Evolutionary conservation across 2,888 invertebrate species (phyloP).

Genomic region (Lissonota sp.): DNA sequence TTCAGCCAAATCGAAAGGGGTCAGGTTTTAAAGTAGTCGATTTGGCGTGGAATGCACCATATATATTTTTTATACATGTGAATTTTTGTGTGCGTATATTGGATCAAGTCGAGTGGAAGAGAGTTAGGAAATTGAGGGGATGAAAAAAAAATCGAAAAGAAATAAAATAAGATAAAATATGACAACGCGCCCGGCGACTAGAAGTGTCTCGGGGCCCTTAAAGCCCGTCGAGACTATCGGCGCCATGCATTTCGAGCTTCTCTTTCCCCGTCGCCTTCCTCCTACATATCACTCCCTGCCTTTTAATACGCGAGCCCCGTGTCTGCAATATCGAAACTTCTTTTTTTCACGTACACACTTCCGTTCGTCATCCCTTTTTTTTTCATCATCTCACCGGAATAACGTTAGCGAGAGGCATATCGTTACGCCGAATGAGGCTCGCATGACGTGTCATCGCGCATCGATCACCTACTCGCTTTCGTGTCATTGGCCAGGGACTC

Average conservation of each 20-base stretch:
- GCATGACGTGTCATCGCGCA: conserved; percentile 48
- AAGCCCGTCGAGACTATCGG: conserved; percentile 64
- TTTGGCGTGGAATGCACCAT: no score
- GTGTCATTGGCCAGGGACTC: conserved; percentile 1
- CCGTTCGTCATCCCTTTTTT: conserved; percentile 41
- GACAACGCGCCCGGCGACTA: conserved; percentile 48
- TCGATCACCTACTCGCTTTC: conserved; percentile 43
- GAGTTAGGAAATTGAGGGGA: conserved; percentile 22
- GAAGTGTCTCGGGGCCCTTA: conserved; percentile 59
- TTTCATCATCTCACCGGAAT: conserved; percentile 21
- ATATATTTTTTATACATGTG: no score
- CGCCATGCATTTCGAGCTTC: conserved; percentile 56
- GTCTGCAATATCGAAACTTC: conserved; percentile 47
- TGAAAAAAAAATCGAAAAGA: conserved; percentile 10
- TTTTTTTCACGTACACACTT: conserved; percentile 31
- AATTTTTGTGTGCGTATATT: no score
- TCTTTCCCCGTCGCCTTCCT: conserved; percentile 30
- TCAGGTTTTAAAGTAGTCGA: no score
- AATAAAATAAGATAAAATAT: conserved; percentile 50
- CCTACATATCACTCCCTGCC: conserved; percentile 14
- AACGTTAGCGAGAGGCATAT: conserved; percentile 33
- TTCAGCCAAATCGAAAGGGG: no score
- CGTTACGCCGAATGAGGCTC: background rate
- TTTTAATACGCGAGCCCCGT: background rate
- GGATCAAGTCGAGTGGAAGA: background rate